Conservation (phyloP, 2,113 vertebrate genomes). For the Megalops atlanticus region DNA sequence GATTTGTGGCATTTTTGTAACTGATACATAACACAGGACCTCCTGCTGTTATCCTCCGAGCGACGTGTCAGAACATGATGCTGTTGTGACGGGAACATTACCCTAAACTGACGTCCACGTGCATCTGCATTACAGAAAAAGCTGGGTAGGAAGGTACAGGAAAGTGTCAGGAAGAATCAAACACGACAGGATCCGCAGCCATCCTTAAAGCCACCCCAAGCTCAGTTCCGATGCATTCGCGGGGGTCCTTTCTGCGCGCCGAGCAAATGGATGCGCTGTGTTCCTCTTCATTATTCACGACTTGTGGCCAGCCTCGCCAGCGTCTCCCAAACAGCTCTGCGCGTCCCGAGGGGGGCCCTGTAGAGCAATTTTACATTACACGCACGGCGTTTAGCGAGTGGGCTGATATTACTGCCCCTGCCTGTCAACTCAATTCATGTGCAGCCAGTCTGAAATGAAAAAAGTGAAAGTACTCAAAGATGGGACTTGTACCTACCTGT, state of each 20-base stretch:
- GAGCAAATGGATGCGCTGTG: slow-evolving; percentile 16
- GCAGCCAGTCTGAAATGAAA: slow-evolving; percentile 49
- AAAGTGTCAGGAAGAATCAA: too few relatives aligned
- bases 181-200: too few relatives aligned
- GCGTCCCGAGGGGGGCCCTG: neutral
- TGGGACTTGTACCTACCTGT: neutral
- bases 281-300: slow-evolving; percentile 27
- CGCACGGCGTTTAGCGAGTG: neutral
- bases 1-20: slow-evolving; percentile 30
- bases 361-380: neutral
- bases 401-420: slow-evolving; percentile 42
- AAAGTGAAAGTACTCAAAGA: slow-evolving; percentile 18
- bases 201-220: too few relatives aligned
- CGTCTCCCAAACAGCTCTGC: neutral
- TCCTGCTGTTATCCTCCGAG: slow-evolving; percentile 32
- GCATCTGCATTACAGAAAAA: neutral
- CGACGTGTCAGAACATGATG: slow-evolving; percentile 38
- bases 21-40: slow-evolving; percentile 31
- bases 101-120: neutral
- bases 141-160: too few relatives aligned
- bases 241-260: neutral
- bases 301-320: neutral
- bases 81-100: neutral
- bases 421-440: slow-evolving; percentile 50
- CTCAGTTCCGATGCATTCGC: neutral